A percentile compares a stretch with the other conserved stretches of the same genome.
Conservation (phyloP, 2,888 invertebrate species). For the Paralinhomoeus sp. region DNA sequence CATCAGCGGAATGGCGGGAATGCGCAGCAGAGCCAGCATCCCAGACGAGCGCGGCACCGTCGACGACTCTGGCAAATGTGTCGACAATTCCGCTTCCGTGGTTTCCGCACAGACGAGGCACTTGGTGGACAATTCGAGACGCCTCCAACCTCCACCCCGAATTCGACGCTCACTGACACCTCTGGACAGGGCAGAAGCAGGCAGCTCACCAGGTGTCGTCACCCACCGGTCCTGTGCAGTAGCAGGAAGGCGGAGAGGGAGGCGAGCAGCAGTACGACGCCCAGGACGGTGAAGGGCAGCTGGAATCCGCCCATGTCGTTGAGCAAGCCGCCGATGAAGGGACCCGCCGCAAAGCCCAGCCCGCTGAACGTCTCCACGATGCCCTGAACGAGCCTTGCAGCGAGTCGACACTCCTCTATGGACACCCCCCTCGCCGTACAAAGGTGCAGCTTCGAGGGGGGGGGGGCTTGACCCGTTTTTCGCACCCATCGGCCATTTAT, state of each 20-base stretch:
- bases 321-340: conserved; percentile 62
- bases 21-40: too few relatives aligned
- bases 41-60: too few relatives aligned
- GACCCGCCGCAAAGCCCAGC: conserved; percentile 61
- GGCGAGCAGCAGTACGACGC: conserved; percentile 36
- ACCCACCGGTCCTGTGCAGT: not conserved
- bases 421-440: too few relatives aligned
- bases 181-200: not conserved
- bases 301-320: conserved; percentile 46
- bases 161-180: not conserved
- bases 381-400: conserved; percentile 16
- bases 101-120: not conserved
- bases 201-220: too few relatives aligned
- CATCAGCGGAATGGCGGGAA: too few relatives aligned
- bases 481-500: too few relatives aligned
- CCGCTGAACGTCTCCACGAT: conserved; percentile 49
- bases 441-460: too few relatives aligned
- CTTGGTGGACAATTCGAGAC: too few relatives aligned
- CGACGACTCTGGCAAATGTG: not conserved
- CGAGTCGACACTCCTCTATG: too few relatives aligned
- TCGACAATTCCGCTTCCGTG: not conserved
- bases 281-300: conserved; percentile 55
- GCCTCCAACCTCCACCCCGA: too few relatives aligned
- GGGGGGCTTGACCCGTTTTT: too few relatives aligned
- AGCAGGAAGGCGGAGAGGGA: not conserved